phyloP scores from a whole-genome alignment of 1,140 invertebrate species.

The Atopsyche davidsoni region DNA sequence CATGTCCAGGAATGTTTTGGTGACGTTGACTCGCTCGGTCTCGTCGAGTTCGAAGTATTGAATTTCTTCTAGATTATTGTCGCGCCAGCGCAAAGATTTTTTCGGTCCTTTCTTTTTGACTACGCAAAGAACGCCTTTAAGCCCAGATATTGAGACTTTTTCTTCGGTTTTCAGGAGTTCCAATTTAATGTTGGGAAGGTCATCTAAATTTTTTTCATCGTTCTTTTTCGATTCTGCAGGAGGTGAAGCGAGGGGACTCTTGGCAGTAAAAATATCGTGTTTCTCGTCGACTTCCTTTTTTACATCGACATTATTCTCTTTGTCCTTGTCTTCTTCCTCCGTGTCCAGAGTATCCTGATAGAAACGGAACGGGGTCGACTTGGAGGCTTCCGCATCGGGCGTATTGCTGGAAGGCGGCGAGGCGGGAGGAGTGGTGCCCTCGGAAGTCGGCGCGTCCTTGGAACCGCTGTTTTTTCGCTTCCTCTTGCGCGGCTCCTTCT shows the following conservation, averaged over 20 bases:
- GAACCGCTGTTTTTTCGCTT: conserved; percentile 64
- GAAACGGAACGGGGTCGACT: conserved; percentile 66
- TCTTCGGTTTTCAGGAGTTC: conserved; percentile 35
- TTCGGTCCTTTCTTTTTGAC: conserved; percentile 70
- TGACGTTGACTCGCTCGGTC: conserved; percentile 90
- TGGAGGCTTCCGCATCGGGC: conserved; percentile 40
- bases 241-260: conserved; percentile 25
- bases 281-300: conserved; percentile 29
- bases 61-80: conserved; percentile 71
- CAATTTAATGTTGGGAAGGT: conserved; percentile 35
- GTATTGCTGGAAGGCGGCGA: conserved; percentile 38
- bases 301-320: conserved; percentile 3
- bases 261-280: conserved; percentile 25
- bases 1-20: conserved; percentile 87
- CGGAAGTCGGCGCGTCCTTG: conserved; percentile 50
- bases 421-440: conserved; percentile 40
- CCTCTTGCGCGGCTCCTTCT: conserved; percentile 69
- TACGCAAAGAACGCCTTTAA: conserved; percentile 61
- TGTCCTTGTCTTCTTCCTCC: conserved; percentile 44
- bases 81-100: conserved; percentile 80
- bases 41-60: conserved; percentile 90
- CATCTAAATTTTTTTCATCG: conserved; percentile 33
- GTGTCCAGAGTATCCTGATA: conserved; percentile 86
- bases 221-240: conserved; percentile 1
- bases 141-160: conserved; percentile 30